A percentile compares a stretch with the other conserved stretches of the same genome.
These are phyloP conservation scores for Toxotes chatareus DNA, from an alignment of 2,113 vertebrate species.

Conservation along the genomic window DNA sequence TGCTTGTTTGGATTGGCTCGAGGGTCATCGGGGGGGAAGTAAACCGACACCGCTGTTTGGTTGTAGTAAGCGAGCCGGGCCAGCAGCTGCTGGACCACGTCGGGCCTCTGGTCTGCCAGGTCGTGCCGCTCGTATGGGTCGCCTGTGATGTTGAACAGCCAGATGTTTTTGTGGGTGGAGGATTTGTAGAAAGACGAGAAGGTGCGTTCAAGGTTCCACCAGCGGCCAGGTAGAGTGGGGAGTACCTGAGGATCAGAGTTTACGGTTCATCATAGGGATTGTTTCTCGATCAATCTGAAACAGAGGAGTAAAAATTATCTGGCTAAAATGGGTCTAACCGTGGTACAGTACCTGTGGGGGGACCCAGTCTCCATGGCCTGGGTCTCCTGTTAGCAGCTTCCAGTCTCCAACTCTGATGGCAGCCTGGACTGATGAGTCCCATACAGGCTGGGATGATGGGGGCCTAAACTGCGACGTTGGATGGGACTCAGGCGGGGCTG, in stretches of 20 bases:
- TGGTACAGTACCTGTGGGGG: conserved; percentile 87
- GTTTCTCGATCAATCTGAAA: not conserved
- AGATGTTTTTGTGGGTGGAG: conserved; percentile 78
- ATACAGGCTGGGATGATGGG: conserved; percentile 79
- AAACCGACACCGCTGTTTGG: conserved; percentile 89
- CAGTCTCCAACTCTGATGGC: conserved; percentile 94
- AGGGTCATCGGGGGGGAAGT: conserved; percentile 92
- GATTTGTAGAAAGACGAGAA: conserved; percentile 27
- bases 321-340: not conserved
- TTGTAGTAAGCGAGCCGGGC: conserved; percentile 89
- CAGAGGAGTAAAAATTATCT: not conserved
- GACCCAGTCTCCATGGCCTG: conserved; percentile 95
- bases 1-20: conserved; percentile 89
- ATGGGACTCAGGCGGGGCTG: not conserved
- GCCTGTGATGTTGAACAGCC: conserved; percentile 95
- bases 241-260: conserved; percentile 84
- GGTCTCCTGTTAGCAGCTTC: conserved; percentile 95
- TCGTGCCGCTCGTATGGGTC: conserved; percentile 93
- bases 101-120: conserved; percentile 85
- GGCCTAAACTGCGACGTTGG: fast-evolving
- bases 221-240: conserved; percentile 89
- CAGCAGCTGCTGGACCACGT: conserved; percentile 89
- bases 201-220: conserved; percentile 95
- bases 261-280: not conserved
- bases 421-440: conserved; percentile 93